A percentile compares a stretch with the other conserved stretches of the same genome.
These are phyloP conservation scores for Falco peregrinus DNA, from an alignment of 2,797 vertebrate species.

Conservation along the genomic window DNA sequence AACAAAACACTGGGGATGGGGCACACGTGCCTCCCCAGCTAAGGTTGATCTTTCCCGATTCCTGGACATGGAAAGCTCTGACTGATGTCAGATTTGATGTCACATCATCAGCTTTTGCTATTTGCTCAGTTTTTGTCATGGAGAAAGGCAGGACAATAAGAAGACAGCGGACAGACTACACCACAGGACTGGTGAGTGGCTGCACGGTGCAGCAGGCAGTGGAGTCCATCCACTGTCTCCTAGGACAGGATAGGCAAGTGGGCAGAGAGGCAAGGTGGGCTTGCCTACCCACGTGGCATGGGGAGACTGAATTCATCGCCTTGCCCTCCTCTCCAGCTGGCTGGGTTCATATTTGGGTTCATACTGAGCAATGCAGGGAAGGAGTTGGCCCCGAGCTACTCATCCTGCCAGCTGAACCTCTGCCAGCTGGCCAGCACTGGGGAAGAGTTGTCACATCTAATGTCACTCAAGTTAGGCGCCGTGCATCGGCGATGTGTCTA, in stretches of 20 bases:
- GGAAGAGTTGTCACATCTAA: neutral
- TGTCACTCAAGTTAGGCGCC: neutral
- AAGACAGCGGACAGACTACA: neutral
- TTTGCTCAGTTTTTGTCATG: neutral
- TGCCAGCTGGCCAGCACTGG: neutral
- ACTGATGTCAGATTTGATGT: neutral
- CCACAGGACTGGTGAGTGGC: neutral
- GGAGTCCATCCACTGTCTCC: neutral
- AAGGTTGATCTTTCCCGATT: neutral
- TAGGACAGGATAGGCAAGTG: neutral
- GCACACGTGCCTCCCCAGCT: neutral
- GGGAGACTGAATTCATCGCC: fast-evolving
- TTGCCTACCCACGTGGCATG: fast-evolving
- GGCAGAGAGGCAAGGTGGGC: neutral
- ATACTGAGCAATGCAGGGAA: neutral
- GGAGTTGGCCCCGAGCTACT: neutral
- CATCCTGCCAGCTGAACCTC: neutral
- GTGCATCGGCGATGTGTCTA: fast-evolving
- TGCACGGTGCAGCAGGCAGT: neutral
- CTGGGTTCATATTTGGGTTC: neutral
- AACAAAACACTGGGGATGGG: neutral
- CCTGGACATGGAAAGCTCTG: neutral
- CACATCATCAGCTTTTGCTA: neutral
- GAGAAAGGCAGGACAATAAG: neutral
- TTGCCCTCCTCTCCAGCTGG: neutral